phyloP scores from a whole-genome alignment of 2,888 invertebrate species.

The Xestobium rufovillosum region DNA sequence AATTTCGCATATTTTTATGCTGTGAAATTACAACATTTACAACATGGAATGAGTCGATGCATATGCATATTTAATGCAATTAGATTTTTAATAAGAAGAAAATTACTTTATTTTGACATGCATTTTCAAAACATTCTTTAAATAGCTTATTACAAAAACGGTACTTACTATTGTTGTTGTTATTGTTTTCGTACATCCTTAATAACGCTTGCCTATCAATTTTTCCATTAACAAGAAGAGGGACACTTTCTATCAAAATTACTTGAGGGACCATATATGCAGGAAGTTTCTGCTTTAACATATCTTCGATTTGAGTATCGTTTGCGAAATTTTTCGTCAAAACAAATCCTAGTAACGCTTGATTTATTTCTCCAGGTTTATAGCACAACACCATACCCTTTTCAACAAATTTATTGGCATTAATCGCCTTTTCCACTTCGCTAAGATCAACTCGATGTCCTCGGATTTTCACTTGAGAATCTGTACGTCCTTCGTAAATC shows the following conservation, averaged over 20 bases:
- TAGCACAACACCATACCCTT: conserved; percentile 76
- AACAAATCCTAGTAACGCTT: conserved; percentile 65
- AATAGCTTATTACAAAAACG: too few relatives aligned
- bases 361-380: conserved; percentile 62
- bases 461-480: conserved; percentile 75
- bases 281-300: conserved; percentile 57
- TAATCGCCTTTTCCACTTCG: conserved; percentile 73
- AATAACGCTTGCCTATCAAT: conserved; percentile 73
- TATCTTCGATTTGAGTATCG: conserved; percentile 57
- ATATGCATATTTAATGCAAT: too few relatives aligned
- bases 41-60: too few relatives aligned
- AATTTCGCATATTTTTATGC: too few relatives aligned
- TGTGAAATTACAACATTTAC: too few relatives aligned
- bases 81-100: too few relatives aligned
- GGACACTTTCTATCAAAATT: conserved; percentile 64
- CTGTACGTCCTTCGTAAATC: conserved; percentile 73
- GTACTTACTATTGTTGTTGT: conserved; percentile 54
- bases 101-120: too few relatives aligned
- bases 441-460: conserved; percentile 80
- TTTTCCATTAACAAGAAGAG: conserved; percentile 79
- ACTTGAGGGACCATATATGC: conserved; percentile 77
- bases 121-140: too few relatives aligned
- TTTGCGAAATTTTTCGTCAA: conserved; percentile 40
- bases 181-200: conserved; percentile 64
- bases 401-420: conserved; percentile 56